These are phyloP conservation scores for Semnopithecus entellus DNA, from an alignment of 2,113 vertebrate genomes.

Conservation along the genomic window DNA sequence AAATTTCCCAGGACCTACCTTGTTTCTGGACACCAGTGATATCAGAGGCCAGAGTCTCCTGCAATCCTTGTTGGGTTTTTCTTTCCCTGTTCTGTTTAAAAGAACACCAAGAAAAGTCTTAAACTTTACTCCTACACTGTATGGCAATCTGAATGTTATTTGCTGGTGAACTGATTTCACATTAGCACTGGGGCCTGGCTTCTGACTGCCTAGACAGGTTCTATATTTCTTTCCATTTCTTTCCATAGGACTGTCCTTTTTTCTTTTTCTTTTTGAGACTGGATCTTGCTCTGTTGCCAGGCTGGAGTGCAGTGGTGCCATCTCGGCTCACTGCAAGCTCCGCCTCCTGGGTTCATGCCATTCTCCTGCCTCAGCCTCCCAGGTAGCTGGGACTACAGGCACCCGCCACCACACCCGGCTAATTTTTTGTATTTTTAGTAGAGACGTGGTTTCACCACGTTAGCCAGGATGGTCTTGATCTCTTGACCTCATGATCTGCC, in stretches of 20 bases:
- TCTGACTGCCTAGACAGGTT: neutral
- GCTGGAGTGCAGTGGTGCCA: too few species aligned
- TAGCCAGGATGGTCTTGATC: too few species aligned
- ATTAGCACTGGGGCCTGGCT: neutral
- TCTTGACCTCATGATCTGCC: too few species aligned
- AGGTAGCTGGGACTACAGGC: too few species aligned
- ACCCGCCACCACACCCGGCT: too few species aligned
- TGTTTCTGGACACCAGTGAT: neutral
- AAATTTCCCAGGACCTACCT: slow-evolving; percentile 51
- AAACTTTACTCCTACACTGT: neutral
- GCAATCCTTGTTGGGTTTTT: slow-evolving; percentile 18
- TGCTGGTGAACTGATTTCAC: neutral
- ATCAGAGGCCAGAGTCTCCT: neutral
- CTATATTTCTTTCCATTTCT: neutral
- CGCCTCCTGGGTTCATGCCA: too few species aligned
- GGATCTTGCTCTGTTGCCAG: too few species aligned
- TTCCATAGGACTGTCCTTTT: neutral
- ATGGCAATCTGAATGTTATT: neutral
- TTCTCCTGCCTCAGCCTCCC: too few species aligned
- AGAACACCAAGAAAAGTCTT: neutral
- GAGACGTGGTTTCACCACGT: too few species aligned
- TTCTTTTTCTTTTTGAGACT: neutral
- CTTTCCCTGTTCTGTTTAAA: slow-evolving; percentile 45
- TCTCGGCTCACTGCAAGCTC: too few species aligned
- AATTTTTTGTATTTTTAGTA: too few species aligned